These are phyloP conservation scores for Eupelmus urozonus DNA, from an alignment of 2,888 invertebrate species.

Conservation along the genomic window DNA sequence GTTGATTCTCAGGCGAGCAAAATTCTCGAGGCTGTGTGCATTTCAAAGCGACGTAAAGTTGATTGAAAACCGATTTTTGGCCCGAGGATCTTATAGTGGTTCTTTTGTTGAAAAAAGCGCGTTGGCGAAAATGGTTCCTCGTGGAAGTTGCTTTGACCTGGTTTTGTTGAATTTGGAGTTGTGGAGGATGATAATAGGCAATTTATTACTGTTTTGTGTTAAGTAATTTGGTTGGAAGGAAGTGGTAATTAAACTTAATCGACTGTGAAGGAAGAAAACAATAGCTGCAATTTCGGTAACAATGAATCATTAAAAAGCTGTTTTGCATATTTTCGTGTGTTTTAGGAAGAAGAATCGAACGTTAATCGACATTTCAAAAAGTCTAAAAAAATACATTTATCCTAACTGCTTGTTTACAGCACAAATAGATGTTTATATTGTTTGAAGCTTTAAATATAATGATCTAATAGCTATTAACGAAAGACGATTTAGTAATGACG, in stretches of 20 bases:
- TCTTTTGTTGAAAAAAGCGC: too few species aligned
- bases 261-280: constrained; percentile 6
- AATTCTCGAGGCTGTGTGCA: constrained; percentile 12
- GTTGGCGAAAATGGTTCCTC: too few species aligned
- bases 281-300: constrained; percentile 1
- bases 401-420: too few species aligned
- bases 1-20: constrained; percentile 11
- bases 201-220: background rate
- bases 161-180: background rate
- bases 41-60: constrained; percentile 14
- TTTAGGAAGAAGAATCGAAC: too few species aligned
- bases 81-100: background rate
- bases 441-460: too few species aligned
- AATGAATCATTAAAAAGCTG: constrained; percentile 4
- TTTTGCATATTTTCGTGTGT: background rate
- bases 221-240: constrained; percentile 5
- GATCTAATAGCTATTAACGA: too few species aligned
- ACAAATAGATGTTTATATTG: too few species aligned
- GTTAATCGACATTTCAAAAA: too few species aligned
- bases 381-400: too few species aligned
- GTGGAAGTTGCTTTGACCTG: too few species aligned
- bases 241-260: constrained; percentile 21
- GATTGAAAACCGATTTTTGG: constrained; percentile 16
- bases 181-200: too few species aligned
- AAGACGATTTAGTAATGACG: too few species aligned